Evolutionary conservation across 1,140 invertebrate genomes (phyloP), one percentile per base, ranked within the genome.

Genomic region (Trachymyrmex cornetzi): DNA sequence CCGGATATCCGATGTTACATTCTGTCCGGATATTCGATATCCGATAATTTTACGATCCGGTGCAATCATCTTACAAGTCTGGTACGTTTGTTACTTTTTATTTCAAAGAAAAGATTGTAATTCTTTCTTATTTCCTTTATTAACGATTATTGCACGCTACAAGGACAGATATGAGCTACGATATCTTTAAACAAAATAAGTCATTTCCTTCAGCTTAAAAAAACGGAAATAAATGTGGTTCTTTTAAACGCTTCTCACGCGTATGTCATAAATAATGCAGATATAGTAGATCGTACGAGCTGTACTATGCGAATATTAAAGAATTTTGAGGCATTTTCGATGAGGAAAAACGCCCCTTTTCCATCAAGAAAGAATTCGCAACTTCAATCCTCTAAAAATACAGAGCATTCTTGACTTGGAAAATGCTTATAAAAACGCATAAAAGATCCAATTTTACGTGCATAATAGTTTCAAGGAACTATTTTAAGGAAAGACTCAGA

Each of bases 251-350:
- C 55, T 9, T 6, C 67, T 74, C 80, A 75, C 69, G 69, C 69
- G 19, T 63, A 14, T 44, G 55, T 75, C 69, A 48, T 84, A 84
- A 84, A 84, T 84, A 84, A 84, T 38, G 57, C 55, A 22, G 44
- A 24, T 12, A 22, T 19, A 38, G 80, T 50, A 75, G 67, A n/a
- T 75, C 38, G 67, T 82, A 30, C 67, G 38, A 63, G 38, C 55
- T 34, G 44, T 84, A 74, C 71, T 61, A 38, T 27, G 55, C 80
- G 80, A 84, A 84, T 84, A 84, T 84, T 84, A 84, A 84, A 84
- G 80, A 75, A 84, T 84, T 75, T 69, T 44, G 48, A 48, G 38
- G n/a, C n/a, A 84, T 27, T 82, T 27, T 22, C 69, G 69, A 75
- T 84, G 80, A 84, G 69, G 57, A 50, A 24, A 74, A 30, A 48